phyloP scores from a whole-genome alignment of 2,797 vertebrate genomes.

The Hydrophis major region DNA sequence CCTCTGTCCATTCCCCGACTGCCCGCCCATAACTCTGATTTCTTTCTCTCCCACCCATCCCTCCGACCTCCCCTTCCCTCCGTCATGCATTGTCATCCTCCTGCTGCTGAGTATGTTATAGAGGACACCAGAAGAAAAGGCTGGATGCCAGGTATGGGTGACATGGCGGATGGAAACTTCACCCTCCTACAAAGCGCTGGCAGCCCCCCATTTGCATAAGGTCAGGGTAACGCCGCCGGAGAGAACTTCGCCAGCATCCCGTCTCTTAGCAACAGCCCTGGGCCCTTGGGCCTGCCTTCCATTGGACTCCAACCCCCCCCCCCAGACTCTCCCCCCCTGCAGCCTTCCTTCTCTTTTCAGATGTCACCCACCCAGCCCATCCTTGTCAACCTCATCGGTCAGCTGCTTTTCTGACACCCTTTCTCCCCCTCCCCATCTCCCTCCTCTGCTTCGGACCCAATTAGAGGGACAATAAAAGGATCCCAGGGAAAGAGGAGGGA shows the following conservation, averaged over 20 bases:
- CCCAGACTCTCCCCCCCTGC: background rate
- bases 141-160: background rate
- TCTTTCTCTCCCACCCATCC: background rate
- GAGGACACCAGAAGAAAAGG: background rate
- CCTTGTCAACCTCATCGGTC: background rate
- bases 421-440: background rate
- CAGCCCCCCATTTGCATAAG: conserved; percentile 95
- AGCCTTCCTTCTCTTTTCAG: background rate
- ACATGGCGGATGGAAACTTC: conserved; percentile 41
- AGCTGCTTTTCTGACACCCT: background rate
- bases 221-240: conserved; percentile 90
- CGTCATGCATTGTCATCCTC: background rate
- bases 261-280: conserved; percentile 99
- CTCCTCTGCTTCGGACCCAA: background rate
- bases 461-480: background rate
- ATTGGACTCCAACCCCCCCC: conserved; percentile 75
- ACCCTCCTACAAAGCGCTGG: conserved; percentile 88
- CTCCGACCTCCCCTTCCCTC: background rate
- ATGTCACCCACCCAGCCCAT: background rate
- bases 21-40: background rate
- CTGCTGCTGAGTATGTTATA: background rate
- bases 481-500: background rate
- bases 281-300: conserved; percentile 86
- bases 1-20: too few relatives aligned
- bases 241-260: conserved; percentile 95